phyloP scores from a whole-genome alignment of 2,113 vertebrate genomes.

The Dinomys branickii region DNA sequence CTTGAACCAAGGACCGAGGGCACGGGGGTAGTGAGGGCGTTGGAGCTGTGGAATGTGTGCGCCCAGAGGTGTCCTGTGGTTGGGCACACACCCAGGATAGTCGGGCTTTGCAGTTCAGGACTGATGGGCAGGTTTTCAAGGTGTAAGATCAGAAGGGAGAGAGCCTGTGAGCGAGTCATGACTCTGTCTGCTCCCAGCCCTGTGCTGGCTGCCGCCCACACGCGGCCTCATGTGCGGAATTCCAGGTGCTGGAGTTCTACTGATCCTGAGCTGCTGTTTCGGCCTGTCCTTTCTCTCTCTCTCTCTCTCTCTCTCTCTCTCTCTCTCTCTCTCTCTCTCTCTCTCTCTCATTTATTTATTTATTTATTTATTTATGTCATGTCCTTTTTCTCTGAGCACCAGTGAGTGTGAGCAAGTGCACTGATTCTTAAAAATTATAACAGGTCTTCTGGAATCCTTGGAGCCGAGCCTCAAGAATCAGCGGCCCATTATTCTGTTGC shows the following conservation, averaged over 20 bases:
- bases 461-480: neutral
- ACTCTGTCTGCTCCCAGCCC: neutral
- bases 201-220: neutral
- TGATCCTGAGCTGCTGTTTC: neutral
- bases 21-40: neutral
- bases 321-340: neutral
- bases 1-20: too few relatives aligned
- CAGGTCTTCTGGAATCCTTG: neutral
- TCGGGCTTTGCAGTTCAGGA: neutral
- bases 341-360: too few relatives aligned
- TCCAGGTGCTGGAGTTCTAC: neutral
- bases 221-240: neutral
- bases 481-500: neutral
- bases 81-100: neutral
- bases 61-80: neutral
- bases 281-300: neutral
- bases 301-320: neutral
- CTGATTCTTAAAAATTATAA: neutral
- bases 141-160: conserved; percentile 4
- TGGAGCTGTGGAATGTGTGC: neutral
- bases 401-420: conserved; percentile 16
- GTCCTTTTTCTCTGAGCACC: neutral
- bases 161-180: neutral
- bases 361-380: too few relatives aligned
- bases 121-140: neutral